phyloP scores from a whole-genome alignment of 2,888 invertebrate genomes.

The Agonopterix alstromeriana region DNA sequence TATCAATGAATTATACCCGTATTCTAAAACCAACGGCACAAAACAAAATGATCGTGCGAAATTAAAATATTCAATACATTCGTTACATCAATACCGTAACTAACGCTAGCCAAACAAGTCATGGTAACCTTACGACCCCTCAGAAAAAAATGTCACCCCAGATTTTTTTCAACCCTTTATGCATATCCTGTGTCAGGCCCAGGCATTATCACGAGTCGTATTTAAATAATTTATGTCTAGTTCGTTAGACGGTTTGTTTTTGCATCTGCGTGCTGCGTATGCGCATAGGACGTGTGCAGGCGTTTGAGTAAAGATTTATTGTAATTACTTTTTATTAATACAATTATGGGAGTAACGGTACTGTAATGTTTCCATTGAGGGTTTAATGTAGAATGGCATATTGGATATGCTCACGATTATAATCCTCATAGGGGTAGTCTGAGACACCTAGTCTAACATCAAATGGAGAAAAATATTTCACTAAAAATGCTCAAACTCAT shows the following conservation, averaged over 20 bases:
- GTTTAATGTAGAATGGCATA: no score
- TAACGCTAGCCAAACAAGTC: constrained; percentile 47
- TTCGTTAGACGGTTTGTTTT: constrained; percentile 49
- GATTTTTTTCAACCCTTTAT: constrained; percentile 70
- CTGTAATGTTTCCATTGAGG: no score
- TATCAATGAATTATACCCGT: no score
- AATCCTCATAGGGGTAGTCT: not conserved
- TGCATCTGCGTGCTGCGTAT: constrained; percentile 66
- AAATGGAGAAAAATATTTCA: no score
- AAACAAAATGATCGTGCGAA: constrained; percentile 53
- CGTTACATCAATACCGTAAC: constrained; percentile 49
- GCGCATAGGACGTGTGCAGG: constrained; percentile 29
- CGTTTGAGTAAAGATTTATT: constrained; percentile 18
- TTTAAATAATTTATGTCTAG: constrained; percentile 73
- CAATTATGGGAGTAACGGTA: not conserved
- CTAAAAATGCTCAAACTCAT: no score
- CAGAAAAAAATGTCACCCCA: constrained; percentile 63
- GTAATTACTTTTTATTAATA: constrained; percentile 1
- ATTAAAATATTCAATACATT: constrained; percentile 53
- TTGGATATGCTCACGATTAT: not conserved
- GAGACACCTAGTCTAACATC: not conserved
- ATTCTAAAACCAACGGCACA: no score
- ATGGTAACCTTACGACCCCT: constrained; percentile 41
- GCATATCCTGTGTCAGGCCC: constrained; percentile 65
- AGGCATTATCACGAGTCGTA: constrained; percentile 71